Conservation (phyloP, 2,113 vertebrate genomes). For the Scortum barcoo region DNA sequence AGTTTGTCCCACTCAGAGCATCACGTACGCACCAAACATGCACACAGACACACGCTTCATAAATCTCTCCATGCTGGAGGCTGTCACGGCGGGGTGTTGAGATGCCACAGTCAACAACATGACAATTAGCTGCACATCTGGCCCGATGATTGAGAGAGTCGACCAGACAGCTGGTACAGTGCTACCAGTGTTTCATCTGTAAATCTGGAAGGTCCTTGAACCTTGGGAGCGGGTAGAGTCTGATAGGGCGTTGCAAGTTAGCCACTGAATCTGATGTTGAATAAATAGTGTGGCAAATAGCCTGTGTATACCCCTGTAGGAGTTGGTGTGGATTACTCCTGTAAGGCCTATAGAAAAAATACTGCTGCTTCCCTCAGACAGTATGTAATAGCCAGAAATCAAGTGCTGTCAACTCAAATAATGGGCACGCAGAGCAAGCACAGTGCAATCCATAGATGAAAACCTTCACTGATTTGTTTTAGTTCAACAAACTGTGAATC, state of each 20-base stretch:
- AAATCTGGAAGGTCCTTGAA: slow-evolving; percentile 50
- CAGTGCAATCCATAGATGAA: not conserved
- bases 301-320: not conserved
- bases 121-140: slow-evolving; percentile 78
- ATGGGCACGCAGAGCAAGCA: not conserved
- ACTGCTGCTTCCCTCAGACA: no score
- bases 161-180: slow-evolving; percentile 61
- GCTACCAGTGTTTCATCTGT: slow-evolving; percentile 52
- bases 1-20: slow-evolving; percentile 4
- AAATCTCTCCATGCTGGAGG: slow-evolving; percentile 64
- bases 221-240: not conserved
- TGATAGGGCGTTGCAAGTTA: slow-evolving; percentile 18
- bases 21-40: slow-evolving; percentile 33
- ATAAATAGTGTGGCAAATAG: slow-evolving; percentile 37
- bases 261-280: slow-evolving; percentile 32
- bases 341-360: not conserved
- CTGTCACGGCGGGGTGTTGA: slow-evolving; percentile 41
- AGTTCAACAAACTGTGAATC: not conserved
- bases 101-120: slow-evolving; percentile 51
- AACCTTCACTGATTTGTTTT: not conserved
- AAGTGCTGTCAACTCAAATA: not conserved
- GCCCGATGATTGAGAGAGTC: slow-evolving; percentile 57
- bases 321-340: not conserved
- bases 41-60: slow-evolving; percentile 47
- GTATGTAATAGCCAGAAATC: no score